Evolutionary conservation across 2,888 invertebrate species (phyloP).

Genomic region (Carcina quercana): DNA sequence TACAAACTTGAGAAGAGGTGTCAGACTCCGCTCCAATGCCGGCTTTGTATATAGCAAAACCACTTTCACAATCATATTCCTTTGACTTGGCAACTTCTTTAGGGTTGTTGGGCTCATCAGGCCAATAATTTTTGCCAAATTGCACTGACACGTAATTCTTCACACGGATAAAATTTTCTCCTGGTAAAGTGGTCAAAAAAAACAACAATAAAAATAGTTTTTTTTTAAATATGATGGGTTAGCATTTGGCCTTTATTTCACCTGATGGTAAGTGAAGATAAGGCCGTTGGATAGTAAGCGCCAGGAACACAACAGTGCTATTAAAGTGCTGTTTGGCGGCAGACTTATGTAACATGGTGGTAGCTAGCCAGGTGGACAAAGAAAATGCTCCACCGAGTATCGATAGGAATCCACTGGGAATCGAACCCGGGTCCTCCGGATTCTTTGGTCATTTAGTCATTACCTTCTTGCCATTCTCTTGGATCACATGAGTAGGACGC

Average conservation of each 20-base stretch:
- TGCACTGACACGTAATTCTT: not conserved
- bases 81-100: not conserved
- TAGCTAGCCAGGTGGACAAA: too few species aligned
- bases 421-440: too few species aligned
- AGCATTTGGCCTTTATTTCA: too few species aligned
- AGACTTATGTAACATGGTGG: too few species aligned
- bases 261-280: too few species aligned
- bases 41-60: not conserved
- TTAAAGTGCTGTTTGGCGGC: too few species aligned
- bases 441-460: not conserved
- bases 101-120: not conserved
- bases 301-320: too few species aligned
- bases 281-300: too few species aligned
- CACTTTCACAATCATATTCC: not conserved
- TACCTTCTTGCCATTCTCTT: not conserved
- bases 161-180: not conserved
- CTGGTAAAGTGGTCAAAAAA: not conserved
- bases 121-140: not conserved
- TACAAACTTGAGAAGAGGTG: not conserved
- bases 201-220: too few species aligned
- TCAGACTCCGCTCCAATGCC: not conserved
- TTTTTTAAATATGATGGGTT: too few species aligned
- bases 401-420: too few species aligned
- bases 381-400: too few species aligned
- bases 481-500: not conserved